Base-by-base conservation (phyloP, 2,797 vertebrate species). In the Ctenopoma multispine region DNA sequence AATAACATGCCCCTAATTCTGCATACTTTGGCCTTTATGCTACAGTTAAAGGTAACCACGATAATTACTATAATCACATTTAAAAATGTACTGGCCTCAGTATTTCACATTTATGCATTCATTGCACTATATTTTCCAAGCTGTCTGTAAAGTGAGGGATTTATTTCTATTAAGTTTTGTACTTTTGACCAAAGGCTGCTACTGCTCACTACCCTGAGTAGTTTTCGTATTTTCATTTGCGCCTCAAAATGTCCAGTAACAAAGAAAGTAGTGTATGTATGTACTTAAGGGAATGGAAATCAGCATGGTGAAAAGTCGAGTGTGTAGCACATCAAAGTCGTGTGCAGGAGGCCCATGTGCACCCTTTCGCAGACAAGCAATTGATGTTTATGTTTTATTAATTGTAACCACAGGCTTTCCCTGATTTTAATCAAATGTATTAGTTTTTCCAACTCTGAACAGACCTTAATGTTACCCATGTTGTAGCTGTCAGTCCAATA, bases 1-100 rank as follows among this genome's bases (percentile, higher is more conserved):
- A 75, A 75, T 68, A 75, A 71, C 68, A 79, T 50, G 57, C 46
- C 63, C 58, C 61, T 84, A 71, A 83, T 88, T 87, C 61, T 69
- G 72, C 59, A 54, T 63, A 72, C 64, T 74, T 78, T 70, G 75
- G 55, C 76, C 75, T 81, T 72, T 41, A 48, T 58, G 48, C 77
- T 48, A 71, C 65, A 79, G 80, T 83, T 70, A 69, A 47, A n/a
- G 24, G 9, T 17, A 58, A 72, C 68, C 67, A 53, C 64, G 50
- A 61, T 75, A 44, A 85, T 86, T 77, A 77, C 12, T 36, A 67
- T 81, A 66, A 84, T 72, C 43, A 53, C 15, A 1, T 72, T 63
- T 63, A 50, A 73, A 68, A 74, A 69, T 57, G 57, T 50, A 48
- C 20, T 54, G 17, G 44, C 71, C 66, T 80, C 47, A 21, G 7